Percentiles rank a stretch among this genome's conserved stretches.
These are phyloP conservation scores for Falcaria lacertinaria DNA, from an alignment of 2,888 invertebrate species.

Conservation along the genomic window DNA sequence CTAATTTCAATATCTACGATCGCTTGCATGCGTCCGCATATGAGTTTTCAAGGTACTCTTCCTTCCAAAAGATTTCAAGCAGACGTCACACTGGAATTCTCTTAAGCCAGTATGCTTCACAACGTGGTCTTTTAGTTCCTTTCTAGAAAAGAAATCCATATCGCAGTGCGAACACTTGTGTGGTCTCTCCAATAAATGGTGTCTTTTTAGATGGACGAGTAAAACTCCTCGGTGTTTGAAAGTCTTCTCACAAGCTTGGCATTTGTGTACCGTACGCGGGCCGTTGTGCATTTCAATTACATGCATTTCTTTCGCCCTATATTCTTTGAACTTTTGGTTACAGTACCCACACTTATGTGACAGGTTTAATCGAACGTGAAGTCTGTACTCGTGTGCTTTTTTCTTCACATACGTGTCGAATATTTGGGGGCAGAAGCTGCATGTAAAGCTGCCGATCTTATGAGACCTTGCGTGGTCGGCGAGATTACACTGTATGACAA, in stretches of 20 bases:
- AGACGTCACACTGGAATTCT: constrained; percentile 47
- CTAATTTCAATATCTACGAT: not conserved
- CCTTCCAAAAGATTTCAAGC: constrained; percentile 40
- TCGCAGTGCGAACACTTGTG: constrained; percentile 20
- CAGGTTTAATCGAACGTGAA: constrained; percentile 27
- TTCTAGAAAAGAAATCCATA: constrained; percentile 27
- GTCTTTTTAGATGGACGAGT: constrained; percentile 9
- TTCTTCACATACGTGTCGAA: constrained; percentile 53
- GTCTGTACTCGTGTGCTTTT: constrained; percentile 46
- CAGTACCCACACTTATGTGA: constrained; percentile 35
- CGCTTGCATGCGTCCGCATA: constrained; percentile 10
- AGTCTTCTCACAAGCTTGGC: constrained; percentile 12
- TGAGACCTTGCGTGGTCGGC: constrained; percentile 13
- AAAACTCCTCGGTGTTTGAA: constrained; percentile 7
- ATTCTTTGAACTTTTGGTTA: constrained; percentile 29
- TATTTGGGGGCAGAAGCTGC: constrained; percentile 38
- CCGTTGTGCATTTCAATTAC: constrained; percentile 29
- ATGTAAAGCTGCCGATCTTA: constrained; percentile 25
- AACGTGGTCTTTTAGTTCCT: constrained; percentile 51
- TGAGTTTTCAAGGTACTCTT: constrained; percentile 35
- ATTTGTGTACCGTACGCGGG: constrained; percentile 17
- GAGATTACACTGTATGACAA: constrained; percentile 7
- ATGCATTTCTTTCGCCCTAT: constrained; percentile 28
- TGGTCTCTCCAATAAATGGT: constrained; percentile 20
- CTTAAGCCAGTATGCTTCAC: constrained; percentile 49